phyloP scores from a whole-genome alignment of 2,888 invertebrate genomes.

The Dioctria linearis region DNA sequence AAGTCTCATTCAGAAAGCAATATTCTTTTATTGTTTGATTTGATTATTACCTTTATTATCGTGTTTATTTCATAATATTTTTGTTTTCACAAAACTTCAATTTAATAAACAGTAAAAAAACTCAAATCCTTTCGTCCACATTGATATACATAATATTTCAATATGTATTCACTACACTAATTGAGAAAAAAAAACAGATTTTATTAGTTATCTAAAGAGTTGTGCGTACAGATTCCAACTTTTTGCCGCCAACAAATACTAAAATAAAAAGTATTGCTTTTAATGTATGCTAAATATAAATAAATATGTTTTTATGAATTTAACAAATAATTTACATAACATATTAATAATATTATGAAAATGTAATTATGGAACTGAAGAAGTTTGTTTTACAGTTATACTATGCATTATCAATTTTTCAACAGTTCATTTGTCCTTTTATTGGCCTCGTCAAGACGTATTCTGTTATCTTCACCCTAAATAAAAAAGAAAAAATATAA shows the following conservation, averaged over 20 bases:
- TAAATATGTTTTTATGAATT: background rate
- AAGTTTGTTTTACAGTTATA: background rate
- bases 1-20: constrained; percentile 33
- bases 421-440: constrained; percentile 69
- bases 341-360: background rate
- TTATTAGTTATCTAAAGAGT: background rate
- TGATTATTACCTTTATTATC: background rate
- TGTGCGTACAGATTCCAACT: constrained; percentile 24
- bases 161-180: too few species aligned
- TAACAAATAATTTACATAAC: constrained; percentile 18
- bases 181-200: background rate
- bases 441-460: constrained; percentile 67
- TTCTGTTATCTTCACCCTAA: constrained; percentile 58
- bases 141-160: too few species aligned
- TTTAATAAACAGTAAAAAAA: background rate
- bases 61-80: background rate
- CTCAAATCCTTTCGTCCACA: constrained; percentile 13
- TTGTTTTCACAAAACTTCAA: background rate
- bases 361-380: background rate
- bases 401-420: constrained; percentile 64
- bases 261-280: constrained; percentile 2
- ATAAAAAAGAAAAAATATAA: constrained; percentile 51
- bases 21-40: constrained; percentile 3
- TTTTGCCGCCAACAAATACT: constrained; percentile 3
- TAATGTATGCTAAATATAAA: background rate